Conservation (phyloP, 2,797 vertebrate genomes). For the Sebastes baramenuke region DNA sequence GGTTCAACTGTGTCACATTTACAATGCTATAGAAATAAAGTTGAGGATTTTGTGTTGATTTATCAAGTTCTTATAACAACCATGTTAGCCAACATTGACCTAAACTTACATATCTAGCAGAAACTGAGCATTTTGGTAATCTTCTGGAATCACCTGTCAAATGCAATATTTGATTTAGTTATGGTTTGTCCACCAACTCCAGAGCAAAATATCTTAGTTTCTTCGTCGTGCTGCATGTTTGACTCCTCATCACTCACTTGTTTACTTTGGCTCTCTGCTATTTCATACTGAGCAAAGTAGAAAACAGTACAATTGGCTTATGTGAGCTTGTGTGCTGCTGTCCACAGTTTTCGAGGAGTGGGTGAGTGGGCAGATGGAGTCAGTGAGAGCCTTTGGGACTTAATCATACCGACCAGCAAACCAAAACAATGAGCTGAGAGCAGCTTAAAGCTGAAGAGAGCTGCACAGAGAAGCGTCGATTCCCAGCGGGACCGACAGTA, state of each 20-base stretch:
- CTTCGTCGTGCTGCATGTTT: neutral
- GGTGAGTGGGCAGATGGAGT: slow-evolving; percentile 42
- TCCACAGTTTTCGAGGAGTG: slow-evolving; percentile 20
- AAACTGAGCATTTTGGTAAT: neutral
- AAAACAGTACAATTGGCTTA: slow-evolving; percentile 13
- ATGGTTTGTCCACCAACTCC: neutral
- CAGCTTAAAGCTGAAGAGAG: slow-evolving; percentile 18
- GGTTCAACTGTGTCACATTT: neutral
- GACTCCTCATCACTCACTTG: slow-evolving; percentile 24
- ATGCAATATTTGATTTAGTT: slow-evolving; percentile 10
- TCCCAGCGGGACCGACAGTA: slow-evolving; percentile 4
- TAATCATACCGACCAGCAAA: slow-evolving; percentile 62
- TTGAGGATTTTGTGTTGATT: neutral
- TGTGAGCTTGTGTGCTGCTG: slow-evolving; percentile 25
- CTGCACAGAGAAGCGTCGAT: slow-evolving; percentile 9
- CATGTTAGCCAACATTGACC: neutral
- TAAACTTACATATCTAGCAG: neutral
- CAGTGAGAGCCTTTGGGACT: slow-evolving; percentile 54
- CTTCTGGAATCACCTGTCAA: neutral
- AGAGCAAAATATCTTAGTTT: neutral
- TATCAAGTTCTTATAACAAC: neutral
- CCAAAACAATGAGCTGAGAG: slow-evolving; percentile 56
- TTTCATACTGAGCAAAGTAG: neutral
- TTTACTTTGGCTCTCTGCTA: slow-evolving; percentile 20
- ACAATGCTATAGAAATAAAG: too few species aligned